Evolutionary conservation across 1,140 invertebrate genomes (phyloP).

Genomic region (Psix sp.): DNA sequence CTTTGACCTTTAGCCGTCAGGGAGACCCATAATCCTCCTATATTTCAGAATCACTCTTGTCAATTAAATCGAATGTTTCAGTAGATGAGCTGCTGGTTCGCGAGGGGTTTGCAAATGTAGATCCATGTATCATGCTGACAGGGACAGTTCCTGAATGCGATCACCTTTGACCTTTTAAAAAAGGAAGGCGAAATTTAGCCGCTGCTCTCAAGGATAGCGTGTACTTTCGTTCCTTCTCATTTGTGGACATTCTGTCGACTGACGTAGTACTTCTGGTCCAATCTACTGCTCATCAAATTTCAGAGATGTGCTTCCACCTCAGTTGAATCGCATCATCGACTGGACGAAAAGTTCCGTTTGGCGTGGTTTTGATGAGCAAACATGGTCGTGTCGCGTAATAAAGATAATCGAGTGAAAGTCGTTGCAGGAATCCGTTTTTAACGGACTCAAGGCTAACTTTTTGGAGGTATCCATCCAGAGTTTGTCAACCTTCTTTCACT

Average conservation of each 20-base stretch:
- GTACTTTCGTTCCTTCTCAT: no score
- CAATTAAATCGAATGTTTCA: neutral
- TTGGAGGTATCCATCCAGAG: constrained; percentile 24
- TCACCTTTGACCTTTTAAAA: no score
- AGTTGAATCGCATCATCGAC: neutral
- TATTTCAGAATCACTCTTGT: neutral
- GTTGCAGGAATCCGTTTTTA: constrained; percentile 13
- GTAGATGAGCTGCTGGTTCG: no score
- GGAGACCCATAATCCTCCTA: neutral
- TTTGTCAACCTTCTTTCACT: constrained; percentile 35
- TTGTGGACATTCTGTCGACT: no score
- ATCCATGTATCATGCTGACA: no score
- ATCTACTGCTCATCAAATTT: no score
- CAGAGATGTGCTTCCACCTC: no score
- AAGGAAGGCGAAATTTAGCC: no score
- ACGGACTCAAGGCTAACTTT: constrained; percentile 17
- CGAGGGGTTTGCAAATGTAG: no score
- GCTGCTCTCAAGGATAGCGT: no score
- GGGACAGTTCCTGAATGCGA: no score
- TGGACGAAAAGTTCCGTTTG: neutral
- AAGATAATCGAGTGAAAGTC: constrained; percentile 25
- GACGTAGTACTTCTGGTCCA: no score
- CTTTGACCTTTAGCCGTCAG: neutral
- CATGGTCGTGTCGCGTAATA: constrained; percentile 21
- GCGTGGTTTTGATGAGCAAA: constrained; percentile 12